Percentiles rank a stretch among this genome's conserved stretches.
Conservation (phyloP, 1,140 invertebrate genomes). For the Hydropsyche tenuis region DNA sequence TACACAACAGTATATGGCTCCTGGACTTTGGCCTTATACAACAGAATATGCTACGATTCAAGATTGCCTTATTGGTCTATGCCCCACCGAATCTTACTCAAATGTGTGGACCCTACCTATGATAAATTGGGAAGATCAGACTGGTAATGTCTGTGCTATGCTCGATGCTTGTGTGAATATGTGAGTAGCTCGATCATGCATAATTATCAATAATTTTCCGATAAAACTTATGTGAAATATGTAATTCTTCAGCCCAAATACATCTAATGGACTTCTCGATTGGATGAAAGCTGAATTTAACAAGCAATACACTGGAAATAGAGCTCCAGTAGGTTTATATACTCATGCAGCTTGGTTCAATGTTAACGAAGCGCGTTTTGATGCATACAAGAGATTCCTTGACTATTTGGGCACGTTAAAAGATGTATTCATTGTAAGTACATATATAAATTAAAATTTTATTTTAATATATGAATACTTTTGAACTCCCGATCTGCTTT, state of each 20-base stretch:
- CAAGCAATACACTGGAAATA: conserved; percentile 63
- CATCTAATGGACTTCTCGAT: conserved; percentile 56
- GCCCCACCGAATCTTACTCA: conserved; percentile 60
- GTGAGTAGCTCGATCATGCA: conserved; percentile 53
- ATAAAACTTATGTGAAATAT: not conserved
- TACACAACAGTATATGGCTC: conserved; percentile 55
- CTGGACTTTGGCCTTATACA: conserved; percentile 66
- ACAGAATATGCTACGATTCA: conserved; percentile 61
- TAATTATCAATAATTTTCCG: not conserved
- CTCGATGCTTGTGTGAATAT: conserved; percentile 66
- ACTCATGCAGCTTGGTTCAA: conserved; percentile 64
- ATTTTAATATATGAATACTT: not conserved
- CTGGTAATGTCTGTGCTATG: conserved; percentile 65
- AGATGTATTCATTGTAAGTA: conserved; percentile 62
- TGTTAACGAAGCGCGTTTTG: not conserved
- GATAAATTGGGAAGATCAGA: conserved; percentile 64
- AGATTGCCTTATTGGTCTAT: conserved; percentile 63
- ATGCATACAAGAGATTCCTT: conserved; percentile 54
- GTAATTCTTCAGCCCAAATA: conserved; percentile 48
- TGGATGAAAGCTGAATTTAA: conserved; percentile 65
- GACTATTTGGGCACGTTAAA: conserved; percentile 56
- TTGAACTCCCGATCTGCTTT: not conserved
- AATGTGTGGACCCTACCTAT: conserved; percentile 67
- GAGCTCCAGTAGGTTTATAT: conserved; percentile 67
- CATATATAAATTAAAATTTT: not conserved